phyloP scores from a whole-genome alignment of 1,140 invertebrate genomes.

The Lordiphosa collinella region DNA sequence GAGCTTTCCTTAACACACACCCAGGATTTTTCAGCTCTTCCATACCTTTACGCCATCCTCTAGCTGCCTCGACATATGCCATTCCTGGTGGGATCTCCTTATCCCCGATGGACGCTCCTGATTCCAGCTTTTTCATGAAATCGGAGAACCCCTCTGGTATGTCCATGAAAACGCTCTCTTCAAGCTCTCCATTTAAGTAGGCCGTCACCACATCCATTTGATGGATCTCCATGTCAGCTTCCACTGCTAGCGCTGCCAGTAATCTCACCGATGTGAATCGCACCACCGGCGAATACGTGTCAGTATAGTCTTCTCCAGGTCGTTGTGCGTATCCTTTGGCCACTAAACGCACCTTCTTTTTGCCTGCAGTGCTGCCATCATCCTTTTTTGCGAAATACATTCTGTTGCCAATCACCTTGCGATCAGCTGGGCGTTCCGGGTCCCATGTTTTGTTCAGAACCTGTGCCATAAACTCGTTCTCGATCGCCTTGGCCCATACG shows the following conservation, averaged over 20 bases:
- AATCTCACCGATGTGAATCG: constrained; percentile 13
- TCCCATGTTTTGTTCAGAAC: background rate
- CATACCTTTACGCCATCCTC: background rate
- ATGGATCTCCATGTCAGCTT: constrained; percentile 9
- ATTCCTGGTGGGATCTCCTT: background rate
- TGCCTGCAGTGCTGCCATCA: background rate
- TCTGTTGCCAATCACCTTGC: background rate
- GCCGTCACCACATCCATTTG: constrained; percentile 19
- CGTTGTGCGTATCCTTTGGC: constrained; percentile 14
- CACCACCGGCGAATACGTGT: constrained; percentile 5
- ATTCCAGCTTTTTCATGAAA: constrained; percentile 7
- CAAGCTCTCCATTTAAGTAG: too few relatives aligned
- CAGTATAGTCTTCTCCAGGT: constrained; percentile 16
- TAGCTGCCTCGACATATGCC: background rate
- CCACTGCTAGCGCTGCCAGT: constrained; percentile 5
- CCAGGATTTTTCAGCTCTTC: constrained; percentile 4
- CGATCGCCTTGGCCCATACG: background rate
- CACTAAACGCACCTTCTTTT: constrained; percentile 16
- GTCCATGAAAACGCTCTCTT: constrained; percentile 4
- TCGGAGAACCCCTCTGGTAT: constrained; percentile 4
- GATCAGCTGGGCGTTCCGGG: background rate
- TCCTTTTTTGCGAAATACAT: constrained; percentile 9
- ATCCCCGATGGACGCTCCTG: background rate
- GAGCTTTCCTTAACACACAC: constrained; percentile 64
- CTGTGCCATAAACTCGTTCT: background rate